Evolutionary conservation across 2,113 vertebrate genomes (phyloP), one percentile per base, ranked within the genome.

Genomic region (Gobiocypris rarus): DNA sequence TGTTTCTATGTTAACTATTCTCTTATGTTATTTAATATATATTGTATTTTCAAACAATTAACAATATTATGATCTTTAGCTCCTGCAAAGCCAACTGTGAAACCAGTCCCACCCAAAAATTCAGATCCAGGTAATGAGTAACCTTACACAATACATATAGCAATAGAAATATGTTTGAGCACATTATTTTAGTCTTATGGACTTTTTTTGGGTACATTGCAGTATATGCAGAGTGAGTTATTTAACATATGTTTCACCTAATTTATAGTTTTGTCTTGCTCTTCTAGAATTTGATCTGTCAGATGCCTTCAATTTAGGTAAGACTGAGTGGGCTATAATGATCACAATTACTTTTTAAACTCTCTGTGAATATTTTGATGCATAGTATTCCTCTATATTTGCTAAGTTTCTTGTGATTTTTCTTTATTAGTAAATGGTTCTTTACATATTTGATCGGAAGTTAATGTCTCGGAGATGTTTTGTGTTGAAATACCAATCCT

Each of bases 231-330:
- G 17, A 69, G 24, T 59, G 34, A 34, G 10, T 59, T 59, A 58
- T 58, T 28, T 63, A 65, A 34, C 61, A 31, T 17, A 2, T 6
- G 1, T 17, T 5, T 5, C 15, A 52, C 52, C 69, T 28, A 9
- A 31, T 84, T 26, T 67, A 22, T 48, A 11, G 67, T 70, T 9
- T 43, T 24, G 48, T 48, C 71, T 43, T 61, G 13, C 24, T 52
- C 17, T 78, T 34, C 26, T 45, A 85, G 86, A 5, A 0, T 48
- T 90, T 0, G 50, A 88, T 50, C 83, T 90, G 22, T 1, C 0
- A 15, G 89, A 87, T 69, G 86, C 76, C 11, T 7, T 88, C 17
- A 73, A 17, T 11, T 24, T 19, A 77, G 87, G 86, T 90, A 86
- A 76, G 74, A 56, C 9, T 0, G 4, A 54, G 15, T 34, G 73